Conservation (phyloP, 2,888 invertebrate species). For the Oxyscelio sp. region DNA sequence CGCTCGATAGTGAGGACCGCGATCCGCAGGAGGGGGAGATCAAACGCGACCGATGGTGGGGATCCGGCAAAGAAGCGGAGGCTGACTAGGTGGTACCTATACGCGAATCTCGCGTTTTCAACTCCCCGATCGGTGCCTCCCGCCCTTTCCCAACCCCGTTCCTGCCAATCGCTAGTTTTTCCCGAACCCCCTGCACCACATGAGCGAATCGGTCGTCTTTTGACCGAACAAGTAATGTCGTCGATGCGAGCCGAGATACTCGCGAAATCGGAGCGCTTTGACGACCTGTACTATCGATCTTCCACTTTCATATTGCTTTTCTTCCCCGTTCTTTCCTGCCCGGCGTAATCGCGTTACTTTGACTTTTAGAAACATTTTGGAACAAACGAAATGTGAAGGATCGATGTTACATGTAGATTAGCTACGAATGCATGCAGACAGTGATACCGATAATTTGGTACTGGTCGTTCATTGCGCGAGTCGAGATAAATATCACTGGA, state of each 20-base stretch:
- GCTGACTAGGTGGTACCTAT: constrained; percentile 87
- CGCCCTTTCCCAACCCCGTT: constrained; percentile 85
- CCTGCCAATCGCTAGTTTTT: constrained; percentile 87
- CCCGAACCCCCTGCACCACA: constrained; percentile 80
- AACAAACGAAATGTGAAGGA: constrained; percentile 35
- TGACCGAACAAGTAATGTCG: constrained; percentile 78
- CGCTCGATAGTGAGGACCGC: constrained; percentile 81
- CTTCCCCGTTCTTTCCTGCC: constrained; percentile 59
- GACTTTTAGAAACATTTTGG: constrained; percentile 24
- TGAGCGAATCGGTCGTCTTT: constrained; percentile 79
- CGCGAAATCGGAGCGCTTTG: constrained; percentile 70
- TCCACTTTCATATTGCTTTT: constrained; percentile 73
- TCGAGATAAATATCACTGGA: constrained; percentile 45
- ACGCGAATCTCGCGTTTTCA: constrained; percentile 87
- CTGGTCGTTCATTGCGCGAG: not conserved
- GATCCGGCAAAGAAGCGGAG: constrained; percentile 85
- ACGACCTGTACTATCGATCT: constrained; percentile 75
- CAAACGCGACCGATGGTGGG: constrained; percentile 56
- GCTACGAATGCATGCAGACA: constrained; percentile 40
- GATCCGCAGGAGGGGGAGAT: constrained; percentile 77
- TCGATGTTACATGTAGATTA: constrained; percentile 33
- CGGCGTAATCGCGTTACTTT: constrained; percentile 31
- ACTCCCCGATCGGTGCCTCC: constrained; percentile 84
- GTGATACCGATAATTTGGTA: constrained; percentile 48
- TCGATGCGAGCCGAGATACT: constrained; percentile 63